Base-by-base conservation (phyloP, 2,888 invertebrate species). In the Glyphotaelius pellucidus region DNA sequence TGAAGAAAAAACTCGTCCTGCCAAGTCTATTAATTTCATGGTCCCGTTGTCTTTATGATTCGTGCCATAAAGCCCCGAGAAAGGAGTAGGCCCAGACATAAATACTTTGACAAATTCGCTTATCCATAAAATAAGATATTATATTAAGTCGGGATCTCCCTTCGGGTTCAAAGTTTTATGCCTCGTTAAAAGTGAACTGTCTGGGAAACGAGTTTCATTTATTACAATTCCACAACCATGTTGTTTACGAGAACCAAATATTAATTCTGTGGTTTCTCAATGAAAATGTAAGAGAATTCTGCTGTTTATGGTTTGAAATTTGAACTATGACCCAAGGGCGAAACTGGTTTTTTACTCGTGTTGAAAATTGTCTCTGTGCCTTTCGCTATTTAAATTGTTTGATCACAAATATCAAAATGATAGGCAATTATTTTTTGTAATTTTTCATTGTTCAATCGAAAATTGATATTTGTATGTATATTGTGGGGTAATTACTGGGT, bases 61-160 rank as follows among this genome's bases (percentile, higher is more conserved):
- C n/a, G 67, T 25, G 67, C 67, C 25, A 25, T 67, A 67, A 67
- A 67, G 67, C 67, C 67, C 7, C n/a, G 9, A n/a, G 67, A 67
- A 67, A 67, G 67, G 67, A 67, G 2, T 25, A 67, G n/a, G 25
- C 25, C 67, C 25, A 25, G 67, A 67, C 67, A 25, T 86, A 86
- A 42, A 86, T 42, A 42, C 42, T 86, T 42, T 38, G 86, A 30
- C 86, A 30, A 86, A 86, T 42, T 86, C 42, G 30, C 38, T 47
- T 86, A 47, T 86, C 47, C 86, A 42, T 86, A 86, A 86, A 86
- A 86, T 86, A 86, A 67, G 67, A 67, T 86, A 86, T 86, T 86
- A 86, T 30, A n/a, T 14, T n/a, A 42, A 42, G 67, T 67, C n/a
- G 67, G 67, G 67, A 67, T 25, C 52, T 52, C 19, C 52, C 52